A percentile compares a stretch with the other conserved stretches of the same genome.
Evolutionary conservation across 1,140 invertebrate species (phyloP).

Genomic region (Saccostrea cuccullata): DNA sequence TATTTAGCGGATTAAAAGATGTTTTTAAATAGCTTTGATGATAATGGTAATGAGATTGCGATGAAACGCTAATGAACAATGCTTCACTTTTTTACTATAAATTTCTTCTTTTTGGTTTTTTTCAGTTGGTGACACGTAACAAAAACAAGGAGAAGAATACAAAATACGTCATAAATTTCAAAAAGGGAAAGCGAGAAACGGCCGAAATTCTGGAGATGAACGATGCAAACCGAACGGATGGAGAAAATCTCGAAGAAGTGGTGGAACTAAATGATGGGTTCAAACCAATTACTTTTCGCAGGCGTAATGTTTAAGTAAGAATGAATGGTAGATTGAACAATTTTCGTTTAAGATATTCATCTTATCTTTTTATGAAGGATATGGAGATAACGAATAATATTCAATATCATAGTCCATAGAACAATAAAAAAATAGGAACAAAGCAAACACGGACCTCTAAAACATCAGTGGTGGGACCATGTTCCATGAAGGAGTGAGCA

Average conservation of each 20-base stretch:
- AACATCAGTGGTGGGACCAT: no score
- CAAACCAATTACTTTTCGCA: not conserved
- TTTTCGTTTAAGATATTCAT: no score
- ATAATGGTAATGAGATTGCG: not conserved
- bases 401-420: no score
- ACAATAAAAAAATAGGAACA: no score
- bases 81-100: no score
- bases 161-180: not conserved
- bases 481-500: no score
- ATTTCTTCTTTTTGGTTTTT: not conserved
- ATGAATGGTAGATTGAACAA: no score
- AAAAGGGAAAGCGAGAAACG: not conserved
- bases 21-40: not conserved
- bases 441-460: no score
- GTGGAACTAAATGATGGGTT: not conserved
- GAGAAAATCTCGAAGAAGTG: not conserved
- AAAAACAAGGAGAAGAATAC: not conserved
- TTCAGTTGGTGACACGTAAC: not conserved
- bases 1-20: not conserved
- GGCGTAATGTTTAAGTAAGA: not conserved
- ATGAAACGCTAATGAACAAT: no score
- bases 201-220: not conserved
- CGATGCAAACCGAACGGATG: not conserved
- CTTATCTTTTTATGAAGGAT: no score
- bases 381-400: no score